Conservation (phyloP, 2,797 vertebrate species). For the Rhinella marina region DNA sequence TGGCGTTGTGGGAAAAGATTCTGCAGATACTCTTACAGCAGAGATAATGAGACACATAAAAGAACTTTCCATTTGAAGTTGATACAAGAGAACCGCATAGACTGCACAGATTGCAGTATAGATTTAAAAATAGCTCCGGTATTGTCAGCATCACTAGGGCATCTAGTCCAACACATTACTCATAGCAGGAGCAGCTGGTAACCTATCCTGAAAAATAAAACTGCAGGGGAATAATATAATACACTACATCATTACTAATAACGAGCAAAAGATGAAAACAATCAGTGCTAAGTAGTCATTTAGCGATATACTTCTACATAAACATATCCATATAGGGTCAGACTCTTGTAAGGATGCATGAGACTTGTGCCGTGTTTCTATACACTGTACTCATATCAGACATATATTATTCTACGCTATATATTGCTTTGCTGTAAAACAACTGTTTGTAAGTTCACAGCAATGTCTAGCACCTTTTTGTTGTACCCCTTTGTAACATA, state of each 20-base stretch:
- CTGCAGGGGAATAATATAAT: conserved; percentile 28
- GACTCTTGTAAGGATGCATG: background rate
- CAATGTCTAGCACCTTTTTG: no score
- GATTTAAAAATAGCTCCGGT: conserved; percentile 62
- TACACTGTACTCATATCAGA: background rate
- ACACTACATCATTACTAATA: background rate
- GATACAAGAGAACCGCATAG: conserved; percentile 41
- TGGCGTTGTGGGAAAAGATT: background rate
- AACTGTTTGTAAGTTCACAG: background rate
- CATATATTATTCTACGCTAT: background rate
- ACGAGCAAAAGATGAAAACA: background rate
- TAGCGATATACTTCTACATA: background rate
- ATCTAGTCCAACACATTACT: conserved; percentile 58
- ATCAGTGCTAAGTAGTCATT: background rate
- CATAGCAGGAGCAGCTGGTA: conserved; percentile 56
- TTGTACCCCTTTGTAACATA: no score
- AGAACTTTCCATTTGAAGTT: background rate
- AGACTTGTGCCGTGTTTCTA: background rate
- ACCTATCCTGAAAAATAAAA: conserved; percentile 44
- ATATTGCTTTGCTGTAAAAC: background rate
- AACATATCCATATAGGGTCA: no score
- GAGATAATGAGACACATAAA: conserved; percentile 9
- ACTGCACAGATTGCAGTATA: conserved; percentile 57
- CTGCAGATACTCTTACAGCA: conserved; percentile 2
- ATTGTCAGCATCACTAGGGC: conserved; percentile 57